Percentiles rank a stretch among this genome's conserved stretches.
phyloP scores from a whole-genome alignment of 2,113 vertebrate species.

The Philantomba maxwellii region DNA sequence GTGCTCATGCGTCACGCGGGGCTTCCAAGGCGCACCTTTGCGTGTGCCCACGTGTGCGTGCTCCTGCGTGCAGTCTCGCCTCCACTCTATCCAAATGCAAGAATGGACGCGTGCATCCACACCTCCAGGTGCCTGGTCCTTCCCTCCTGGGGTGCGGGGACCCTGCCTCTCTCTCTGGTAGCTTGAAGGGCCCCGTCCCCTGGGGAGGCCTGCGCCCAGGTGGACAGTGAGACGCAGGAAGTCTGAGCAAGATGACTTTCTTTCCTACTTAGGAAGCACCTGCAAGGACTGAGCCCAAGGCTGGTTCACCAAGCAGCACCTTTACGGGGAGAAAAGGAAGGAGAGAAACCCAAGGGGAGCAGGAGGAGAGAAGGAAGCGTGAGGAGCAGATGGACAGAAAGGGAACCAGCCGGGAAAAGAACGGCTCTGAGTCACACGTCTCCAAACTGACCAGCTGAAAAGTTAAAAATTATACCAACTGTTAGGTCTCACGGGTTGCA shows the following conservation, averaged over 20 bases:
- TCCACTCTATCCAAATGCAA: neutral
- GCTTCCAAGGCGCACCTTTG: neutral
- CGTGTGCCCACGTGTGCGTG: neutral
- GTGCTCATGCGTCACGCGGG: fast-evolving
- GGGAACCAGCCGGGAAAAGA: neutral
- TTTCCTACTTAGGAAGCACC: neutral
- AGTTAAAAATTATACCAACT: neutral
- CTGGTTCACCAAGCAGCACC: neutral
- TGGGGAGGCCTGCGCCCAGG: neutral
- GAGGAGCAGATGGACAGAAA: neutral
- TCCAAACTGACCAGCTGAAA: neutral
- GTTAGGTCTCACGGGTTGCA: too few species aligned
- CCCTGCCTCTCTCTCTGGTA: neutral
- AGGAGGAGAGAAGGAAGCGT: neutral
- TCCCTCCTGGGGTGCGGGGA: neutral
- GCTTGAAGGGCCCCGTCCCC: neutral
- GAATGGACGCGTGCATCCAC: fast-evolving
- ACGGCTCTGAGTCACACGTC: fast-evolving
- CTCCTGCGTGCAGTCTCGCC: fast-evolving
- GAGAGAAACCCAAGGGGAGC: neutral
- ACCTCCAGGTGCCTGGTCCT: neutral
- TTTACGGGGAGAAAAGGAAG: too few species aligned
- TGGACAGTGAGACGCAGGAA: neutral
- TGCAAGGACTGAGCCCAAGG: fast-evolving
- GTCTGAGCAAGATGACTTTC: too few species aligned